Percentiles rank a stretch among this genome's conserved stretches.
Evolutionary conservation across 2,797 vertebrate species (phyloP).

Genomic region (Galaxias olidus): DNA sequence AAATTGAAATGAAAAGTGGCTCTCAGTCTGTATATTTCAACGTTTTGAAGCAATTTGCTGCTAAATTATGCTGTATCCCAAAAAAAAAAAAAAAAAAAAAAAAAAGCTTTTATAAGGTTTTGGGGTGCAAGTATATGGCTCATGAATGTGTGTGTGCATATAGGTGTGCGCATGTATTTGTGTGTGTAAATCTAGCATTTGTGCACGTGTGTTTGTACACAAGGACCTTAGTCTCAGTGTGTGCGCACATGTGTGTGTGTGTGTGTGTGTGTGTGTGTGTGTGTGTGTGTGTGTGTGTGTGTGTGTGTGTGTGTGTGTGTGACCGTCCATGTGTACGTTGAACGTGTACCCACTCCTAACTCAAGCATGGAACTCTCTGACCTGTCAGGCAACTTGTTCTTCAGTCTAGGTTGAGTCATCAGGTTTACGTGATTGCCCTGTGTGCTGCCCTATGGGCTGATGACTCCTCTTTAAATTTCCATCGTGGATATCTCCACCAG

Average conservation of each 20-base stretch:
- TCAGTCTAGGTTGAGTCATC: not conserved
- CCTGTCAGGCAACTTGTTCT: not conserved
- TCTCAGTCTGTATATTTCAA: too few species aligned
- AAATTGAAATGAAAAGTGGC: too few species aligned
- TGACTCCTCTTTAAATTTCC: too few species aligned
- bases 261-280: not conserved
- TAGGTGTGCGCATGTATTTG: not conserved
- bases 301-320: conserved; percentile 7
- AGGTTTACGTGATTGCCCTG: not conserved
- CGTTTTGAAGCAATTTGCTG: conserved; percentile 92
- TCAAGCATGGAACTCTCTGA: not conserved
- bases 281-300: not conserved
- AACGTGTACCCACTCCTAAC: too few species aligned
- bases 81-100: too few species aligned
- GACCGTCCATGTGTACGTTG: conserved; percentile 8
- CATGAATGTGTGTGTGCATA: conserved; percentile 16
- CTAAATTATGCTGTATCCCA: too few species aligned
- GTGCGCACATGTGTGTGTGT: not conserved
- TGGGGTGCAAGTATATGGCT: not conserved
- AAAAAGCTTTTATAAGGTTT: too few species aligned
- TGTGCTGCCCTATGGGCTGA: too few species aligned
- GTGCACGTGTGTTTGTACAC: not conserved
- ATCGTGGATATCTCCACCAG: too few species aligned
- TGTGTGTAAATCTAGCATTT: not conserved
- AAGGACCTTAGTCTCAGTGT: not conserved